Conservation (phyloP, 2,888 invertebrate species). For the Diachrysia chrysitis region DNA sequence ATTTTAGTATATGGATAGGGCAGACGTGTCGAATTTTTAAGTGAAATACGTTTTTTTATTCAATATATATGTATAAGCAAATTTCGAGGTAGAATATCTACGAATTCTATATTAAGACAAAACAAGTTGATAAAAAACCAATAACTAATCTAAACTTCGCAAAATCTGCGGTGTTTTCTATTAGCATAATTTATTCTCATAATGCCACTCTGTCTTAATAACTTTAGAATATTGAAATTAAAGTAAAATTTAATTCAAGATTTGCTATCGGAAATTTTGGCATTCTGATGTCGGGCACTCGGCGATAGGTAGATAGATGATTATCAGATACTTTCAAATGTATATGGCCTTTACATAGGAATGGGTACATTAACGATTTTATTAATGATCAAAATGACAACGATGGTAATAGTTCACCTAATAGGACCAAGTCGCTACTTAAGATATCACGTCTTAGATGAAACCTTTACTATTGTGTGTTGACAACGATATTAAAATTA, state of each 20-base stretch:
- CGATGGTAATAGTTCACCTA: background rate
- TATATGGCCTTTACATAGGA: too few relatives aligned
- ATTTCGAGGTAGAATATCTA: background rate
- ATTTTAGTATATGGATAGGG: constrained; percentile 14
- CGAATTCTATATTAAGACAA: background rate
- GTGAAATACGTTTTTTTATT: too few relatives aligned
- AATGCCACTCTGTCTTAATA: constrained; percentile 6
- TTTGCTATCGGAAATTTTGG: background rate
- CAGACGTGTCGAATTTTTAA: too few relatives aligned
- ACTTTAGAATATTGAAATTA: background rate
- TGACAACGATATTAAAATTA: too few relatives aligned
- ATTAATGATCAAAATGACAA: background rate
- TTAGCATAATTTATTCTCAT: constrained; percentile 48
- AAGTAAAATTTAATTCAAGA: background rate
- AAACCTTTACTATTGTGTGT: too few relatives aligned
- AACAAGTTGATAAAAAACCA: constrained; percentile 5
- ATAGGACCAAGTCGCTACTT: background rate
- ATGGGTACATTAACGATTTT: too few relatives aligned
- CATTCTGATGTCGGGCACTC: background rate
- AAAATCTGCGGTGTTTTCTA: constrained; percentile 17
- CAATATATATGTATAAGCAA: too few relatives aligned
- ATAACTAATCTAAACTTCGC: constrained; percentile 13
- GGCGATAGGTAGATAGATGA: too few relatives aligned
- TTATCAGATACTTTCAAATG: background rate
- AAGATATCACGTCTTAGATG: too few relatives aligned